Conservation (phyloP, 2,797 vertebrate species). For the Odontamblyopus rebecca region DNA sequence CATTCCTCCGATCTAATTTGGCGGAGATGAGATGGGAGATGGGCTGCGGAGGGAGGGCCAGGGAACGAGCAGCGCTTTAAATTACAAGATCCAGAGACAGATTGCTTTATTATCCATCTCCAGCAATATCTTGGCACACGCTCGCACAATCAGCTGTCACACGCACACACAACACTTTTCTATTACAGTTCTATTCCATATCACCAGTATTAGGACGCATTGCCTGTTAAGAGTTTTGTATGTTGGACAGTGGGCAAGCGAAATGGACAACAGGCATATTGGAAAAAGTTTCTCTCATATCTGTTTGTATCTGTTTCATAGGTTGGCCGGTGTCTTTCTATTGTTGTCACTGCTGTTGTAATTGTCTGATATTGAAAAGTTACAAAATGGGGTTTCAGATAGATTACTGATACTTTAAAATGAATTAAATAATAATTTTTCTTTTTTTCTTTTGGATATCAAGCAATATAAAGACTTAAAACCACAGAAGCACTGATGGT, state of each 20-base stretch:
- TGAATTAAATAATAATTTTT: too few relatives aligned
- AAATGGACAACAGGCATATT: constrained; percentile 18
- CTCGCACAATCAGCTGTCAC: constrained; percentile 51
- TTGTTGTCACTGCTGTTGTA: background rate
- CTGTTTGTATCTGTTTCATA: background rate
- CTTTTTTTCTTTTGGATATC: too few relatives aligned
- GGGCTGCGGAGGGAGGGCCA: constrained; percentile 53
- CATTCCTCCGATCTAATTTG: constrained; percentile 71
- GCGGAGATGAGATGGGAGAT: constrained; percentile 73
- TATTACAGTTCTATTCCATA: constrained; percentile 56
- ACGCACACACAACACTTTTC: constrained; percentile 40
- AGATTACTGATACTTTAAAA: too few relatives aligned
- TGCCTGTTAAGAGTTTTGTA: constrained; percentile 4
- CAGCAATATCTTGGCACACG: constrained; percentile 52
- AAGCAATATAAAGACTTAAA: too few relatives aligned
- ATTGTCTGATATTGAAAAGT: background rate
- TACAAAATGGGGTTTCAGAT: background rate
- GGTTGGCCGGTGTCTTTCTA: background rate
- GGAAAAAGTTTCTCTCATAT: background rate
- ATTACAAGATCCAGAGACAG: constrained; percentile 75
- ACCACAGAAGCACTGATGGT: too few relatives aligned
- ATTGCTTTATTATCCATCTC: constrained; percentile 76
- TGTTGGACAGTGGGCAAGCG: constrained; percentile 10
- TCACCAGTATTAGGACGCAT: constrained; percentile 28
- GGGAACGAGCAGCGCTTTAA: constrained; percentile 58